A percentile compares a stretch with the other conserved stretches of the same genome.
phyloP scores from a whole-genome alignment of 2,797 vertebrate species.

The Hirundo rustica region DNA sequence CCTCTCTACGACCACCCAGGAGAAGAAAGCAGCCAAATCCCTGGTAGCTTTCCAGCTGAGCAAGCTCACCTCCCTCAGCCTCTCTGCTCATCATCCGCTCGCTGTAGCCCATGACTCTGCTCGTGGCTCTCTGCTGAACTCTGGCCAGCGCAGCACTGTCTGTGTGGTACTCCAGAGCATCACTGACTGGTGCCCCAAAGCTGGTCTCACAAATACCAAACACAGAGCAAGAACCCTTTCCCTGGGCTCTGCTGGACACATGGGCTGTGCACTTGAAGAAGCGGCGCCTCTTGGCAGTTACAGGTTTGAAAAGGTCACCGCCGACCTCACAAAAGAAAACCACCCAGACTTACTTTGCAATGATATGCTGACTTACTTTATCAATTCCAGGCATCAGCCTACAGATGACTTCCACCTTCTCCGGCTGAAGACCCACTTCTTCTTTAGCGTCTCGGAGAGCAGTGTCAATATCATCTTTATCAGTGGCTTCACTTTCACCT shows the following conservation, averaged over 20 bases:
- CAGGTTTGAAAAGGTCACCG: neutral
- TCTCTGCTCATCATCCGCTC: neutral
- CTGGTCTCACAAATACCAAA: neutral
- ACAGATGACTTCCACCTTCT: slow-evolving; percentile 85
- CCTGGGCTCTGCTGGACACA: neutral
- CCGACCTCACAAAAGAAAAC: neutral
- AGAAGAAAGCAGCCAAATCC: neutral
- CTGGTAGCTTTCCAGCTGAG: neutral
- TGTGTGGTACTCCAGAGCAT: neutral
- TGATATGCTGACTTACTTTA: slow-evolving; percentile 60
- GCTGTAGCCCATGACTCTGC: neutral
- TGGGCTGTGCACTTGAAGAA: fast-evolving
- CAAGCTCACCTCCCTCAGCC: neutral
- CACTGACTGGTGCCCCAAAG: neutral
- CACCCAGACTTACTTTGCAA: neutral
- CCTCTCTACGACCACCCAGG: neutral
- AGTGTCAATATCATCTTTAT: slow-evolving; percentile 84
- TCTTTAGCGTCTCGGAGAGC: slow-evolving; percentile 91
- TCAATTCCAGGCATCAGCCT: slow-evolving; percentile 79
- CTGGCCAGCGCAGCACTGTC: fast-evolving
- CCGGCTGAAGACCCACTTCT: slow-evolving; percentile 85
- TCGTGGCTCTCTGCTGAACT: neutral
- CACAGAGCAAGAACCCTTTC: neutral
- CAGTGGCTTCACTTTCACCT: slow-evolving; percentile 84
- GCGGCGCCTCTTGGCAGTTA: fast-evolving